These are phyloP conservation scores for Ditylenchus weischeri DNA, from an alignment of 2,888 invertebrate species.

Conservation along the genomic window DNA sequence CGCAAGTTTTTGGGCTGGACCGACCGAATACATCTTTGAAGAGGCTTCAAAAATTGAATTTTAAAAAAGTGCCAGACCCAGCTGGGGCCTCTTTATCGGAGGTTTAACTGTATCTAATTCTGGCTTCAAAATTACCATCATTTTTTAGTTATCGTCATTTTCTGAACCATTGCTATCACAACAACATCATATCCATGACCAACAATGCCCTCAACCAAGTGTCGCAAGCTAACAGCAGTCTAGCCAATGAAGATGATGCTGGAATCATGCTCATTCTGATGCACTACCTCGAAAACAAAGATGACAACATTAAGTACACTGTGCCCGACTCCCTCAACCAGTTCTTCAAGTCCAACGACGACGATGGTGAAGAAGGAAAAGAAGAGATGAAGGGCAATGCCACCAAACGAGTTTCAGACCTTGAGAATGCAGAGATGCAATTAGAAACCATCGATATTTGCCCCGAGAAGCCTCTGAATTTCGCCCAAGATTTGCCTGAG, in stretches of 20 bases:
- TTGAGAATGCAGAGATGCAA: constrained; percentile 48
- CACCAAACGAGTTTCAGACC: constrained; percentile 49
- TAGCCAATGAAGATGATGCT: constrained; percentile 15
- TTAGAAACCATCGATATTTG: constrained; percentile 41
- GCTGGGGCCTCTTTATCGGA: too few species aligned
- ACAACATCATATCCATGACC: constrained; percentile 41
- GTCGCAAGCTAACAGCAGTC: constrained; percentile 20
- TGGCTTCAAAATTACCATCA: not conserved
- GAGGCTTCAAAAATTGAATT: too few species aligned
- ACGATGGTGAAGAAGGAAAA: too few species aligned
- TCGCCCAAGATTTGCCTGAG: constrained; percentile 15
- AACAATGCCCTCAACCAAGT: constrained; percentile 21
- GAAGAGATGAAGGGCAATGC: constrained; percentile 16
- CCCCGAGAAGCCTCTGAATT: constrained; percentile 3
- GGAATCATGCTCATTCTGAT: constrained; percentile 7
- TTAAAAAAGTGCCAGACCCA: too few species aligned
- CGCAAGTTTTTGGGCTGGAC: too few species aligned
- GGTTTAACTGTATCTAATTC: not conserved
- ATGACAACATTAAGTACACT: too few species aligned
- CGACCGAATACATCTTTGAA: too few species aligned
- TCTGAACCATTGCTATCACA: constrained; percentile 51
- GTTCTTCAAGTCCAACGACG: not conserved
- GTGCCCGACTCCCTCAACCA: constrained; percentile 1
- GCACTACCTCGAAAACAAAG: not conserved
- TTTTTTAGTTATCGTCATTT: constrained; percentile 49